Conservation (phyloP, 2,888 invertebrate genomes). For the Unio pictorum region DNA sequence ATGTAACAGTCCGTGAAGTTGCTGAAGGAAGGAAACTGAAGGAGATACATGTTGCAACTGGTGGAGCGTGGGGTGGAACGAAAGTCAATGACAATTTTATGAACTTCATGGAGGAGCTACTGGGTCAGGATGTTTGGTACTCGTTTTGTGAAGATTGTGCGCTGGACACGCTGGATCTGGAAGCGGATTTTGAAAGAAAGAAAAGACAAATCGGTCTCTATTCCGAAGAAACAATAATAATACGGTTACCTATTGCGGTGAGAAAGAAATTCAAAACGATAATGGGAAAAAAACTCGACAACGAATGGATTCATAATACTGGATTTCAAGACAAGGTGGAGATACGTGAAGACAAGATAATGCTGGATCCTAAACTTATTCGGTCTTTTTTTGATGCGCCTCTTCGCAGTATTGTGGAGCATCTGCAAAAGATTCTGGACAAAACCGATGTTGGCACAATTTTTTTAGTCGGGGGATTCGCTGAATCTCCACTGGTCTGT, state of each 20-base stretch:
- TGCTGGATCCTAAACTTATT: not conserved
- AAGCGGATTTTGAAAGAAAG: conserved; percentile 13
- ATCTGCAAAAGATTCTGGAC: conserved; percentile 6
- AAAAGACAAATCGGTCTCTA: conserved; percentile 12
- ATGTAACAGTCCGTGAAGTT: conserved; percentile 24
- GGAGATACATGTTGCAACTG: conserved; percentile 17
- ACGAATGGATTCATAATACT: not conserved
- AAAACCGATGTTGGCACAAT: not conserved
- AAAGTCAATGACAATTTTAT: conserved; percentile 14
- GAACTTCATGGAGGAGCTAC: conserved; percentile 14
- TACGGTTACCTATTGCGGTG: conserved; percentile 8
- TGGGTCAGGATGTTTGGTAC: conserved; percentile 6
- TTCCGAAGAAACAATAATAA: not conserved
- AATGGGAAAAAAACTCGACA: not conserved
- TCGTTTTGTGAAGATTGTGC: conserved; percentile 1
- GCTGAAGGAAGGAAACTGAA: conserved; percentile 10
- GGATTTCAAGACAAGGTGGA: not conserved
- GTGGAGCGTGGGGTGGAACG: conserved; percentile 21
- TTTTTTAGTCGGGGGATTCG: conserved; percentile 17
- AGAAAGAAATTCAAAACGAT: conserved; percentile 5
- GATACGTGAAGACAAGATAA: conserved; percentile 11
- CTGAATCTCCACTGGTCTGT: conserved; percentile 15
- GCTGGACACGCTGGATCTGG: conserved; percentile 9
- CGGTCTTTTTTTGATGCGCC: conserved; percentile 8
- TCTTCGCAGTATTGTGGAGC: conserved; percentile 10